Percentiles rank a stretch among this genome's conserved stretches.
Evolutionary conservation across 2,113 vertebrate species (phyloP).

Genomic region (Xyrauchen texanus): DNA sequence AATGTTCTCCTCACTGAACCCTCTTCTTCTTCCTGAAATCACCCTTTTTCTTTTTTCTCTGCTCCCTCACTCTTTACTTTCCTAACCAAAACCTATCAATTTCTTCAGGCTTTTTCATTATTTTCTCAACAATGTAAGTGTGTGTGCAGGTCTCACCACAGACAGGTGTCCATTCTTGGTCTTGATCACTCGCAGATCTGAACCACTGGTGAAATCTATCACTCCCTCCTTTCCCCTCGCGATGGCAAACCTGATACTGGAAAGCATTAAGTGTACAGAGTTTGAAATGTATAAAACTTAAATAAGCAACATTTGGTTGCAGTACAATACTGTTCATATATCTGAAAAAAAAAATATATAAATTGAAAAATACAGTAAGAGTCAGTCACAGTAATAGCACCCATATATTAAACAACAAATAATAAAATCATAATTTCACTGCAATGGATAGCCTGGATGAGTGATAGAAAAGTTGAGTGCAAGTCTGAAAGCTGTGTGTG

Average conservation of each 20-base stretch:
- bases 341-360: background rate
- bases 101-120: background rate
- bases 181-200: slow-evolving; percentile 89
- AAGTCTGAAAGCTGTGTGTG: no score
- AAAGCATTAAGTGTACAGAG: background rate
- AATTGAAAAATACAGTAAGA: background rate
- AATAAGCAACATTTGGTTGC: background rate
- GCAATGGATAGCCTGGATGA: no score
- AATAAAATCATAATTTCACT: no score
- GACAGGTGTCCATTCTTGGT: slow-evolving; percentile 94
- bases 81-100: background rate
- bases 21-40: background rate
- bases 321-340: background rate
- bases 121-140: background rate
- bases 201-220: slow-evolving; percentile 88
- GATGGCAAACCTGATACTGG: slow-evolving; percentile 87
- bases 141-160: slow-evolving; percentile 82
- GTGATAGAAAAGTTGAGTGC: no score
- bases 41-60: background rate
- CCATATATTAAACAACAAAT: no score
- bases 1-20: background rate
- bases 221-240: slow-evolving; percentile 89
- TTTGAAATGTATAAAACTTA: background rate
- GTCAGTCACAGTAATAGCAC: no score
- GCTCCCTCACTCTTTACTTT: background rate